Percentiles rank a stretch among this genome's conserved stretches.
Evolutionary conservation across 2,888 invertebrate species (phyloP).

Genomic region (Balanococcus diminutus): DNA sequence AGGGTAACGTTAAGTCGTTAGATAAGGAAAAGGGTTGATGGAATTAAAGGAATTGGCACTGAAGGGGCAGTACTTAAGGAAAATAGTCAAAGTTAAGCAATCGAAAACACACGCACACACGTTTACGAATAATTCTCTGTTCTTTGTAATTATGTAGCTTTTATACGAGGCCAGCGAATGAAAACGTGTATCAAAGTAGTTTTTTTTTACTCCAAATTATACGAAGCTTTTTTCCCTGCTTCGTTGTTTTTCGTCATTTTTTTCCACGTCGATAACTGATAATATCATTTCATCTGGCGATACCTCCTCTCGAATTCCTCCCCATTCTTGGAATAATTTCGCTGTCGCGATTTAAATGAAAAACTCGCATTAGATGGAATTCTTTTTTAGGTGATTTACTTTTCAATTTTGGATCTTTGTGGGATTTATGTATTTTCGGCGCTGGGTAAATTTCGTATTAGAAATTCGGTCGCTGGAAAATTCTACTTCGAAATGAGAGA

Average conservation of each 20-base stretch:
- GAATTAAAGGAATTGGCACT: conserved; percentile 52
- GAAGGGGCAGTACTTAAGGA: conserved; percentile 53
- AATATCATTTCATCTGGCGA: neutral
- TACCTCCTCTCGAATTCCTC: neutral
- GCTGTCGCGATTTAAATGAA: neutral
- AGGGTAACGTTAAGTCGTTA: conserved; percentile 52
- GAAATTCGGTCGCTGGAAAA: neutral
- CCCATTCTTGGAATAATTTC: neutral
- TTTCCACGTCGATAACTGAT: conserved; percentile 14
- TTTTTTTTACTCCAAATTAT: neutral
- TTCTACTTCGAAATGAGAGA: neutral
- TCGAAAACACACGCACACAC: conserved; percentile 49
- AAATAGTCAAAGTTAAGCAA: conserved; percentile 51
- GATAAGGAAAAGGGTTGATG: conserved; percentile 52
- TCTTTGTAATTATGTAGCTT: conserved; percentile 36
- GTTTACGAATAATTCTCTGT: neutral
- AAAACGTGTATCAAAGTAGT: neutral
- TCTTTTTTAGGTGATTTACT: conserved; percentile 16
- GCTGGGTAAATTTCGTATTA: neutral
- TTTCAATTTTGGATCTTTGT: neutral
- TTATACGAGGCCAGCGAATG: conserved; percentile 40
- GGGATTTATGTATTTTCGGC: neutral
- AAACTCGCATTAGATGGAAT: neutral
- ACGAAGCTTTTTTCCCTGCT: neutral
- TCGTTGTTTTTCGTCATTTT: conserved; percentile 31